Evolutionary conservation across 92 coral and sea anemone species (phyloP).

Genomic region (Parazoanthus atlanticus): DNA sequence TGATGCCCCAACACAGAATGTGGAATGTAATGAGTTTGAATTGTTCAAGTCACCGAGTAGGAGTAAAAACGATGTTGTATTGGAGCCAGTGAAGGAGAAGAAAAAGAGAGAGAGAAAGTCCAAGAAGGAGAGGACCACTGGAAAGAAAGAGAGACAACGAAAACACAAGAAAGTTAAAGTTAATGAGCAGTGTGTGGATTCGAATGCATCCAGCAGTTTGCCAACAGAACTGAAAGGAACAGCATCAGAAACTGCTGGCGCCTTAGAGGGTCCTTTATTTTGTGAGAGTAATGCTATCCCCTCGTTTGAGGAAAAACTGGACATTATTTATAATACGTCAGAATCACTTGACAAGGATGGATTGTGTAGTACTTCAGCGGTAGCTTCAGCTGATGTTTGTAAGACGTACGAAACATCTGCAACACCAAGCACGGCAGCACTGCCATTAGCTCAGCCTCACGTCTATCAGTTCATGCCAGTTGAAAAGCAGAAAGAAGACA

Average conservation of each 20-base stretch:
- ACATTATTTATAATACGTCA: constrained; percentile 37
- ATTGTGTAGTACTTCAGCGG: background rate
- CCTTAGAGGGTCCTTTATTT: background rate
- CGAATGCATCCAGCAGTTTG: background rate
- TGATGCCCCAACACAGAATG: background rate
- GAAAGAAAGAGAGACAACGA: constrained; percentile 7
- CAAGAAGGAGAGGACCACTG: constrained; percentile 6
- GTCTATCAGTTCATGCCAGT: background rate
- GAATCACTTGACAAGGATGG: constrained; percentile 1
- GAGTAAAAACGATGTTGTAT: background rate
- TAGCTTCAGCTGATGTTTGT: background rate
- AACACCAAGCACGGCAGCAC: background rate
- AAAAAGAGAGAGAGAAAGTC: constrained; percentile 16
- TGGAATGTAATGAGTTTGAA: background rate
- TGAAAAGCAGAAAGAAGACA: constrained; percentile 2
- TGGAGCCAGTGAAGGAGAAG: constrained; percentile 10
- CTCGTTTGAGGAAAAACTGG: constrained; percentile 37
- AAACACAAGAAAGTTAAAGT: background rate
- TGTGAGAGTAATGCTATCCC: background rate
- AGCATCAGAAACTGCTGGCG: background rate
- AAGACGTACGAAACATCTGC: background rate
- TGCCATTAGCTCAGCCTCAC: background rate
- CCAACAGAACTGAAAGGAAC: constrained; percentile 5
- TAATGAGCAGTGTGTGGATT: background rate
- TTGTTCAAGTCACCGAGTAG: background rate